phyloP scores from a whole-genome alignment of 2,113 vertebrate genomes.

The Rhombomys opimus region DNA sequence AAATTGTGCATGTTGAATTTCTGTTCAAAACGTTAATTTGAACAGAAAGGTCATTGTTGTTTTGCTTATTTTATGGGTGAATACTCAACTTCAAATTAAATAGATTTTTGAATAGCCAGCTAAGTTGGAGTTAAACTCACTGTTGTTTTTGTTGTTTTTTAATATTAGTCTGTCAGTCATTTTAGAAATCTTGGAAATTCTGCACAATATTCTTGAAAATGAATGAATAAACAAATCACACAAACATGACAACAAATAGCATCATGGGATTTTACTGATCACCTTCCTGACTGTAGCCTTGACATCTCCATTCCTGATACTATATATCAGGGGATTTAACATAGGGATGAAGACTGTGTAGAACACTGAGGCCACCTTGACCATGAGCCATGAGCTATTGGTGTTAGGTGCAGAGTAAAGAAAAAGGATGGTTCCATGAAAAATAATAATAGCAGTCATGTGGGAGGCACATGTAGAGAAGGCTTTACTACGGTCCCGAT shows the following conservation, averaged over 20 bases:
- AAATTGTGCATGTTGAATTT: not conserved
- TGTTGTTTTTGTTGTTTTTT: not conserved
- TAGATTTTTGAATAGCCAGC: not conserved
- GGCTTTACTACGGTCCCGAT: not conserved
- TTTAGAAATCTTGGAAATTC: not conserved
- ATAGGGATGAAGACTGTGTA: slow-evolving; percentile 77
- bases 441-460: slow-evolving; percentile 64
- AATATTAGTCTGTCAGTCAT: not conserved
- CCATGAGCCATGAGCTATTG: slow-evolving; percentile 69
- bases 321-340: slow-evolving; percentile 82
- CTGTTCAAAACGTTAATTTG: not conserved
- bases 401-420: slow-evolving; percentile 74
- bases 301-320: slow-evolving; percentile 78
- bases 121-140: not conserved
- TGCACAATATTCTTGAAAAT: not conserved
- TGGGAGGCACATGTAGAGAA: slow-evolving; percentile 74
- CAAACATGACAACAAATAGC: not conserved
- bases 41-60: not conserved
- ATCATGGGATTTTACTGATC: not conserved
- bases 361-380: slow-evolving; percentile 75
- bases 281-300: slow-evolving; percentile 66
- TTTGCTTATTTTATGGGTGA: not conserved
- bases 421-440: slow-evolving; percentile 72
- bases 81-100: not conserved
- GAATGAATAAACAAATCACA: not conserved